Base-by-base conservation (phyloP, 2,113 vertebrate genomes). In the Corythornis vintsioides region DNA sequence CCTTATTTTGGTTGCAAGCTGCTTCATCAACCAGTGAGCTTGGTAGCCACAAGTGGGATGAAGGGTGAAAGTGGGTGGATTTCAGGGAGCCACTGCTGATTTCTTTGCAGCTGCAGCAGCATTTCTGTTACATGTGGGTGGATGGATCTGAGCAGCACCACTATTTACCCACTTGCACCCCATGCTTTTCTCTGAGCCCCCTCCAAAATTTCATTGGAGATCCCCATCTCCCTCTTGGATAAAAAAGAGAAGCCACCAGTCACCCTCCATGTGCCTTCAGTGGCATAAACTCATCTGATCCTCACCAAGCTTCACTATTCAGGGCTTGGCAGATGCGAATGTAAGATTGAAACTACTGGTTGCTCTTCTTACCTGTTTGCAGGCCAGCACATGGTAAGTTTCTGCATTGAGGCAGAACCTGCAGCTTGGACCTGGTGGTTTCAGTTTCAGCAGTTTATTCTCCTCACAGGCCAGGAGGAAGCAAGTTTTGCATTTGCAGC, bases 1-100 rank as follows among this genome's bases (percentile, higher is more conserved):
- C 20, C 15, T n/a, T 25, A 5, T 73, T 10, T 38, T 38, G 38
- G 38, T 65, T 77, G 50, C 20, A 42, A 85, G 40, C 50, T 43
- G 25, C 33, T 91, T 83, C 67, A 84, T 43, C 83, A 88, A 47
- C 52, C 53, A 40, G 21, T 2, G 3, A 67, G 17, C 22, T 14
- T 84, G 55, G 52, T 24, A 67, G 83, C 92, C 73, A 61, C 80
- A 59, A 45, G 8, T 31, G 74, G 53, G 75, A 55, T 1, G 2
- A 70, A 63, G 59, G 88, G 85, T 76, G 79, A 91, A 95, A 89
- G 89, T 79, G 28, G 59, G 77, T 87, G 83, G 66, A 50, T 87
- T 65, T 50, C 35, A 72, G 75, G 57, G 93, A 90, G 77, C 74
- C 50, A 28, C 42, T 72, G 77, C 57, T 59, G 70, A 88, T 64